These are phyloP conservation scores for Melopsittacus undulatus DNA, from an alignment of 2,797 vertebrate species.

Conservation along the genomic window DNA sequence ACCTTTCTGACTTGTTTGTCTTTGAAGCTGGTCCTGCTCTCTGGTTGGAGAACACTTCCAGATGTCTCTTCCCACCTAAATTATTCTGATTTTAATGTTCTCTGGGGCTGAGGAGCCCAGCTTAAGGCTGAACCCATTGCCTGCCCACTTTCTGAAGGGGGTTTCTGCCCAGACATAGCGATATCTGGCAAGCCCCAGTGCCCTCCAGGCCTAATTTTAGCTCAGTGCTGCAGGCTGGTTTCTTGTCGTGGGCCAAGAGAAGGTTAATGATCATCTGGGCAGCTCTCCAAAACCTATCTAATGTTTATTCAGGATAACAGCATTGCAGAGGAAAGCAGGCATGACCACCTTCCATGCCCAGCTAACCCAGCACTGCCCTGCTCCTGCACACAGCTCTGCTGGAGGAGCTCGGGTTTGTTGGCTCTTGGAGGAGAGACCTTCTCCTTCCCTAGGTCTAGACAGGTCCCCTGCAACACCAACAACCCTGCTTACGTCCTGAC, in stretches of 20 bases:
- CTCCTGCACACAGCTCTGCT: neutral
- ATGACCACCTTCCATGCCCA: neutral
- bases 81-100: neutral
- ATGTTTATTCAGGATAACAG: slow-evolving; percentile 68
- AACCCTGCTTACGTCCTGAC: neutral
- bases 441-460: neutral
- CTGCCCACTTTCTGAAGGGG: neutral
- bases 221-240: slow-evolving; percentile 43
- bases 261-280: slow-evolving; percentile 67
- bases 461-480: neutral
- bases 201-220: slow-evolving; percentile 59
- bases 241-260: slow-evolving; percentile 42
- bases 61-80: neutral
- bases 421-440: neutral
- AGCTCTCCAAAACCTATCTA: slow-evolving; percentile 48
- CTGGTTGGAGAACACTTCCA: neutral
- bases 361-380: neutral
- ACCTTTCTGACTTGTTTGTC: neutral
- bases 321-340: slow-evolving; percentile 58
- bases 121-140: neutral
- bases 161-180: neutral
- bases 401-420: neutral
- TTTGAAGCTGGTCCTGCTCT: neutral
- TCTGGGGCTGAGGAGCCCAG: neutral
- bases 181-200: slow-evolving; percentile 9